Percentiles rank a stretch among this genome's conserved stretches.
phyloP scores from a whole-genome alignment of 2,888 invertebrate genomes.

The Lasius platythorax region DNA sequence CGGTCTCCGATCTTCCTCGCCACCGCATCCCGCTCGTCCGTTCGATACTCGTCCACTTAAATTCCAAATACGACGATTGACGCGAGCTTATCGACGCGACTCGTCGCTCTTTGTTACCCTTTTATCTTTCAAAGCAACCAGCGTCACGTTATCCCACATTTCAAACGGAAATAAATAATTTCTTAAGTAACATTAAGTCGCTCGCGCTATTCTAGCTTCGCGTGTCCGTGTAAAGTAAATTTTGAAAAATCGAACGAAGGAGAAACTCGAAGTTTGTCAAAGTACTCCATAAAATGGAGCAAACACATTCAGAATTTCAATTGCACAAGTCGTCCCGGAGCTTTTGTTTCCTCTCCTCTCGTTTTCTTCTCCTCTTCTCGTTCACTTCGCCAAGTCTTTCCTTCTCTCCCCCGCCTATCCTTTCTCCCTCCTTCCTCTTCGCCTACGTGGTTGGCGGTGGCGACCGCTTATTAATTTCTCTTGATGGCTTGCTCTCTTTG shows the following conservation, averaged over 20 bases:
- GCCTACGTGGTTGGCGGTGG: conserved; percentile 51
- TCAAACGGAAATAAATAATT: not conserved
- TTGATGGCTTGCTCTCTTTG: conserved; percentile 72
- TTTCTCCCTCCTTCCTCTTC: conserved; percentile 52
- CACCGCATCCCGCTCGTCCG: conserved; percentile 52
- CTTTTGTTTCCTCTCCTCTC: conserved; percentile 40
- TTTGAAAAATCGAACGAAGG: not conserved
- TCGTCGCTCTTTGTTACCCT: conserved; percentile 29
- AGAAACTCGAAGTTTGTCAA: conserved; percentile 1
- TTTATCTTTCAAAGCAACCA: conserved; percentile 10
- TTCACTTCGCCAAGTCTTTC: conserved; percentile 29
- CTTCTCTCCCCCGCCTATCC: conserved; percentile 42
- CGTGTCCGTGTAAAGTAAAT: not conserved
- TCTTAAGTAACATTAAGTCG: not conserved
- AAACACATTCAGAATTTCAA: conserved; percentile 43
- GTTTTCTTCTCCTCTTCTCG: conserved; percentile 30
- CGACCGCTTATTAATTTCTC: conserved; percentile 75
- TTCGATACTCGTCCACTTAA: conserved; percentile 64
- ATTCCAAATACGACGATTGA: conserved; percentile 82
- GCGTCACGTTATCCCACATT: conserved; percentile 20
- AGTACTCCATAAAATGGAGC: conserved; percentile 29
- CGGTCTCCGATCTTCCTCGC: conserved; percentile 62
- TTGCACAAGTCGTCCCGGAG: conserved; percentile 26
- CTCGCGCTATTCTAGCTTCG: not conserved
- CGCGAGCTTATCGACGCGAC: conserved; percentile 76